Conservation (phyloP, 2,113 vertebrate genomes). For the Periophthalmodon schlosseri region DNA sequence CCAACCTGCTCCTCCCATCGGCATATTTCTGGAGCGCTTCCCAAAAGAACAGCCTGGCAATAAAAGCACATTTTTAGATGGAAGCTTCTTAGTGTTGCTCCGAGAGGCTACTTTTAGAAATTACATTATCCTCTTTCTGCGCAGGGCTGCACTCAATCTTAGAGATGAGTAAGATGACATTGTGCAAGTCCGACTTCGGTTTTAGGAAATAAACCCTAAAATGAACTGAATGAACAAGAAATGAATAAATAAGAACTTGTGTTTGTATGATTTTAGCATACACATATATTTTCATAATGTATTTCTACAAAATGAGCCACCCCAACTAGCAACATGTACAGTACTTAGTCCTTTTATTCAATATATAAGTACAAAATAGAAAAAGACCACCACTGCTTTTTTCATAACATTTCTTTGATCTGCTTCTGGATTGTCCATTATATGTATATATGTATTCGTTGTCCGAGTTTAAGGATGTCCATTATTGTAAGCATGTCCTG, state of each 20-base stretch:
- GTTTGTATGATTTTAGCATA: background rate
- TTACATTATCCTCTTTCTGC: slow-evolving; percentile 50
- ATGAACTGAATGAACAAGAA: background rate
- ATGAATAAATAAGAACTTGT: background rate
- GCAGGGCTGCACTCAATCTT: slow-evolving; percentile 54
- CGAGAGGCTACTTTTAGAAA: slow-evolving; percentile 43
- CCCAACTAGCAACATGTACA: background rate
- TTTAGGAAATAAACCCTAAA: slow-evolving; percentile 23
- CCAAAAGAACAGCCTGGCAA: slow-evolving; percentile 27
- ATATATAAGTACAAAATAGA: background rate
- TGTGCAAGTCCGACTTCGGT: slow-evolving; percentile 54
- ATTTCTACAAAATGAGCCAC: too few relatives aligned
- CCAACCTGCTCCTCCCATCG: slow-evolving; percentile 19
- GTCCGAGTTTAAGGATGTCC: background rate
- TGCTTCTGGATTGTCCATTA: background rate
- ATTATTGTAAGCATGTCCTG: background rate
- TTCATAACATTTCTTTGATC: background rate
- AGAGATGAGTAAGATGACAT: slow-evolving; percentile 44
- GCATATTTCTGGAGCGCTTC: slow-evolving; percentile 28
- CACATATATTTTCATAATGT: background rate
- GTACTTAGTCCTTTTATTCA: background rate
- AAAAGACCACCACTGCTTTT: background rate
- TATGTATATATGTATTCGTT: background rate
- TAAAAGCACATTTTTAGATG: slow-evolving; percentile 40
- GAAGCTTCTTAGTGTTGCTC: slow-evolving; percentile 32